A percentile compares a stretch with the other conserved stretches of the same genome.
phyloP scores from a whole-genome alignment of 2,888 invertebrate genomes.

The Cephus rjabovi region DNA sequence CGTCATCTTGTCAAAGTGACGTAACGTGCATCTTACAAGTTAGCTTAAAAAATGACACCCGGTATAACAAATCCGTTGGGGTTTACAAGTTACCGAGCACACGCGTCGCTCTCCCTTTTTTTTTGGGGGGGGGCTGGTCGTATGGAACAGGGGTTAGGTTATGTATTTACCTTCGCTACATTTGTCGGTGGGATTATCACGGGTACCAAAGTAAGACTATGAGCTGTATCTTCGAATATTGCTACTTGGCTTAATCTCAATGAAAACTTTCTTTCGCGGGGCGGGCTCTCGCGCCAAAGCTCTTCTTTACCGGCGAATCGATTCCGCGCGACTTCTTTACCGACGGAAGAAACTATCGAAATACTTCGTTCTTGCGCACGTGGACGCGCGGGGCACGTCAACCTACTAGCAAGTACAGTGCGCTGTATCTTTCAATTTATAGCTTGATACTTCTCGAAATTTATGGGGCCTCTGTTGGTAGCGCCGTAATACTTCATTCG shows the following conservation, averaged over 20 bases:
- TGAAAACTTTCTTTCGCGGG: neutral
- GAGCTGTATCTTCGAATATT: neutral
- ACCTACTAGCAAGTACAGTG: constrained; percentile 6
- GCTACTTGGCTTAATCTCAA: neutral
- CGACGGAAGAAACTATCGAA: neutral
- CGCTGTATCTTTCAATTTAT: constrained; percentile 55
- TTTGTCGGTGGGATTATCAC: neutral
- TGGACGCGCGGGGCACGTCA: neutral
- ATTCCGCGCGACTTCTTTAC: neutral
- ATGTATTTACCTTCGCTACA: neutral
- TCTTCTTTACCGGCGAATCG: too few relatives aligned
- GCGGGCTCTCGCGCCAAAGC: too few relatives aligned
- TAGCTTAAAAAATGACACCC: neutral
- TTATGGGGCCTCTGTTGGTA: constrained; percentile 43
- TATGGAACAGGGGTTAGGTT: neutral
- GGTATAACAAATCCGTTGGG: neutral
- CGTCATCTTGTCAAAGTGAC: too few relatives aligned
- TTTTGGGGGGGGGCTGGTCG: too few relatives aligned
- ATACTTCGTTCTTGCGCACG: too few relatives aligned
- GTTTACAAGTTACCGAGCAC: neutral
- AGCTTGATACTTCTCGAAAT: constrained; percentile 49
- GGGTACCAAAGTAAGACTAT: neutral
- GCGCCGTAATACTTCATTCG: constrained; percentile 37
- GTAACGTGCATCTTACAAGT: neutral
- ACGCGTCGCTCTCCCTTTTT: neutral